Percentiles rank a stretch among this genome's conserved stretches.
These are phyloP conservation scores for Himalopsyche phryganea DNA, from an alignment of 1,140 invertebrate species.

Conservation along the genomic window DNA sequence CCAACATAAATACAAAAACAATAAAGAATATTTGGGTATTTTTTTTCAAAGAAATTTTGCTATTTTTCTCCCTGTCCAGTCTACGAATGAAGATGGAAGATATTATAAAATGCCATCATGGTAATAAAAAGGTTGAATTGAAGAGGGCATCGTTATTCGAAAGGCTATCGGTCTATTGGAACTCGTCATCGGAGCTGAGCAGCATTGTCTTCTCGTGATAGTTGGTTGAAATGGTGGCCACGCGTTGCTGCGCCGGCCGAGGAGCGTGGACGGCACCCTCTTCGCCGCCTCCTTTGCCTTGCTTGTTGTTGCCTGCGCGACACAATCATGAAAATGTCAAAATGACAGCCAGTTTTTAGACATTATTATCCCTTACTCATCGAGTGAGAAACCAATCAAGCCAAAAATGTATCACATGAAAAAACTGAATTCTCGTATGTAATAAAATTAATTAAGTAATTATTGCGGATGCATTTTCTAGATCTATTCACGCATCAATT, in stretches of 20 bases:
- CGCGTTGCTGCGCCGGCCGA: constrained; percentile 60
- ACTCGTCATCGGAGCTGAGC: constrained; percentile 94
- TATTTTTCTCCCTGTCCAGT: too few species aligned
- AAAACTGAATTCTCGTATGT: too few species aligned
- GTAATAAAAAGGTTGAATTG: too few species aligned
- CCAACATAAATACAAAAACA: too few species aligned
- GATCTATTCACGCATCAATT: too few species aligned
- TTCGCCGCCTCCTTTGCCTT: constrained; percentile 43
- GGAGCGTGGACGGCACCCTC: constrained; percentile 55
- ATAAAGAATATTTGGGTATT: too few species aligned
- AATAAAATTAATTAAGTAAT: background rate
- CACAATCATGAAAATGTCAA: background rate
- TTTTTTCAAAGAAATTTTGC: too few species aligned
- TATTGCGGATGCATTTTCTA: background rate
- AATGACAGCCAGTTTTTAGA: too few species aligned
- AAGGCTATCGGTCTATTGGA: constrained; percentile 62
- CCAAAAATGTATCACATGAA: too few species aligned
- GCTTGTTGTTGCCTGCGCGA: constrained; percentile 28
- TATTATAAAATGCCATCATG: too few species aligned
- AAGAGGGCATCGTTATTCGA: too few species aligned
- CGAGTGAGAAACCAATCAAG: background rate
- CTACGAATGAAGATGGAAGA: too few species aligned
- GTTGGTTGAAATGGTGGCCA: constrained; percentile 75
- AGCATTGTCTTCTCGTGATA: constrained; percentile 96
- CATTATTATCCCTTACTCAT: background rate